Evolutionary conservation across 2,113 vertebrate species (phyloP).

Genomic region (Ptyas mucosa): DNA sequence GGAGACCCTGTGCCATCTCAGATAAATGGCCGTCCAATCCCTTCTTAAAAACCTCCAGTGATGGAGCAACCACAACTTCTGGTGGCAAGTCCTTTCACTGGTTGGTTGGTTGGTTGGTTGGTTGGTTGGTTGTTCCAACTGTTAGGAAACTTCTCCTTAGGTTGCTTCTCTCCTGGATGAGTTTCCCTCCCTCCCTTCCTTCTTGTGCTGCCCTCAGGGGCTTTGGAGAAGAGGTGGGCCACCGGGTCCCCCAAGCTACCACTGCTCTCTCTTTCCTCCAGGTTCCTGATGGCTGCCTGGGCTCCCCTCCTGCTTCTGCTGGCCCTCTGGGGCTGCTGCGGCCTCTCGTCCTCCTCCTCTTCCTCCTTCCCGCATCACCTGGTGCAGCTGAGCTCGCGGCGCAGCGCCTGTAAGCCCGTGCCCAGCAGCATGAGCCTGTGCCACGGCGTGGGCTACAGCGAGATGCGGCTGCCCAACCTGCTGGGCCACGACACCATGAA

Average conservation of each 20-base stretch:
- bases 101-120: too few relatives aligned
- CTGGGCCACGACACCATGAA: slow-evolving; percentile 74
- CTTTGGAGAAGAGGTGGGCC: background rate
- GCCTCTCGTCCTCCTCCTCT: slow-evolving; percentile 30
- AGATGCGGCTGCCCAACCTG: slow-evolving; percentile 79
- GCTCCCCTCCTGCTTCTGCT: background rate
- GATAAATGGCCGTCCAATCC: background rate
- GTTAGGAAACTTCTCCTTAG: background rate
- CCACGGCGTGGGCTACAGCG: slow-evolving; percentile 72
- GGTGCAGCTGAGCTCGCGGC: slow-evolving; percentile 46
- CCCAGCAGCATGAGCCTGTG: slow-evolving; percentile 74
- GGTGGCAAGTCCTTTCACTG: too few relatives aligned
- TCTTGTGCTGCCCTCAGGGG: background rate
- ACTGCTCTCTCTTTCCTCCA: too few relatives aligned
- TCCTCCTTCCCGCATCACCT: slow-evolving; percentile 55
- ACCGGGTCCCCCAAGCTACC: background rate
- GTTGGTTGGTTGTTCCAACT: too few relatives aligned
- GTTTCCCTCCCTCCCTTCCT: fast-evolving
- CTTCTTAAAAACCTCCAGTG: background rate
- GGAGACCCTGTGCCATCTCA: background rate
- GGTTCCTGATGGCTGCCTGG: background rate
- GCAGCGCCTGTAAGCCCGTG: slow-evolving; percentile 61
- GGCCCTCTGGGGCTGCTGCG: background rate
- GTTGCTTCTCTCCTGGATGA: background rate
- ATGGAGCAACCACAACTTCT: too few relatives aligned